phyloP scores from a whole-genome alignment of 1,140 invertebrate species.

The Drosophila mauritiana region DNA sequence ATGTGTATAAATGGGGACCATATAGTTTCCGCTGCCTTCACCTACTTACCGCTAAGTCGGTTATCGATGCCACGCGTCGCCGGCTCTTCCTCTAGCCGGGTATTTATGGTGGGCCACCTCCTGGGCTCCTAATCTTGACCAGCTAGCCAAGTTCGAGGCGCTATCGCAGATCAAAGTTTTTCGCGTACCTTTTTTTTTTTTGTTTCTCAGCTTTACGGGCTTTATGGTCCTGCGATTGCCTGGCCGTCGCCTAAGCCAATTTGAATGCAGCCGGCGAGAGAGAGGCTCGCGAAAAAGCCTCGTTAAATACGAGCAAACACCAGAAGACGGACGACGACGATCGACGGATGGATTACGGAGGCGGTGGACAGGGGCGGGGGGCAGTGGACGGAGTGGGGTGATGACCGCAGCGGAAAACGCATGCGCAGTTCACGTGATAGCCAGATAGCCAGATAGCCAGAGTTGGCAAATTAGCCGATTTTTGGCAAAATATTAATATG shows the following conservation, averaged over 20 bases:
- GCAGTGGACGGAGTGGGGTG: background rate
- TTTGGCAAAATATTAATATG: background rate
- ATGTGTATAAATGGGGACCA: constrained; percentile 7
- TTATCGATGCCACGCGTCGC: constrained; percentile 56
- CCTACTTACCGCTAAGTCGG: constrained; percentile 42
- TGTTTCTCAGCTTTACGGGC: constrained; percentile 1
- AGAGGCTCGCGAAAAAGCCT: constrained; percentile 37
- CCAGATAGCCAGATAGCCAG: constrained; percentile 42
- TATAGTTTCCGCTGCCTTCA: constrained; percentile 43
- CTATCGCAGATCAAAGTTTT: constrained; percentile 46
- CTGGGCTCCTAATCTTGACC: constrained; percentile 32
- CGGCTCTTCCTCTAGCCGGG: constrained; percentile 17
- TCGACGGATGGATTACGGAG: background rate
- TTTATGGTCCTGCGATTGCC: constrained; percentile 28
- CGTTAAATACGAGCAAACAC: constrained; percentile 57
- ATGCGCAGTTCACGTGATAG: constrained; percentile 71
- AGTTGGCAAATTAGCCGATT: constrained; percentile 6
- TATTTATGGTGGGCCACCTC: constrained; percentile 29
- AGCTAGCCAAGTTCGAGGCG: background rate
- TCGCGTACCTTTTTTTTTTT: background rate
- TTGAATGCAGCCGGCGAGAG: constrained; percentile 44
- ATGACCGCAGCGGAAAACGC: constrained; percentile 32
- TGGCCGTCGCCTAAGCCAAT: constrained; percentile 15
- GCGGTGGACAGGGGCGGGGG: background rate
- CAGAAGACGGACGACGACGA: constrained; percentile 17